Evolutionary conservation across 2,888 invertebrate species (phyloP), one percentile per base, ranked within the genome.

Genomic region (Hypomecis atomaria): DNA sequence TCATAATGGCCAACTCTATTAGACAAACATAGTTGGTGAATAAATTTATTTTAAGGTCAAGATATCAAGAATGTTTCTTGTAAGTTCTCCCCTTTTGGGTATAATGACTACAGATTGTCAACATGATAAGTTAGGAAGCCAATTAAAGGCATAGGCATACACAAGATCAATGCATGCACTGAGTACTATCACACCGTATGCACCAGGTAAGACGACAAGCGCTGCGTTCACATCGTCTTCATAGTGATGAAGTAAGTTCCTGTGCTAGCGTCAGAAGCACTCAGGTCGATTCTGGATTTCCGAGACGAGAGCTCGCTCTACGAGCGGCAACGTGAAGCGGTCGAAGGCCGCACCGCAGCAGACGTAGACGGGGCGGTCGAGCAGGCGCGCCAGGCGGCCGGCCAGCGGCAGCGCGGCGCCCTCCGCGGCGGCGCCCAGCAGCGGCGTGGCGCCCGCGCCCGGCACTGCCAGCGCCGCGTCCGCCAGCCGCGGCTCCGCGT

Each of bases 261-360:
- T 23, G 23, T 23, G 23, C 23, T 10, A 45, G 36, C 10, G n/a
- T 45, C 36, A 13, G 40, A 56, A 58, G 7, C 49, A 54, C 11
- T 59, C 45, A 34, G 59, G 59, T 33, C 23, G 10, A 42, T 33
- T 34, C 9, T 60, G 23, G 4, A 60, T 49, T n/a, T 50, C 42
- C 4, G 13, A 9, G 13, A 59, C n/a, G 36, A 50, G 49, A 36
- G 59, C 59, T 3, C 43, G 49, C 34, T 59, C 59, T 13, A 50
- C 44, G 7, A 59, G 50, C 1, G 59, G 59, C 81, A 96, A 7
- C 38, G 66, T 63, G 44, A 66, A 69, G 9, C 62, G 45, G 11
- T 66, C 65, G 42, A 67, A 72, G 33, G 71, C 60, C 62, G 76
- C 75, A 65, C 77, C 78, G 37, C 71, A 36, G 50, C 50, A 59